Percentiles rank a stretch among this genome's conserved stretches.
Conservation (phyloP, 2,888 invertebrate genomes). For the Sussaba pulchella region DNA sequence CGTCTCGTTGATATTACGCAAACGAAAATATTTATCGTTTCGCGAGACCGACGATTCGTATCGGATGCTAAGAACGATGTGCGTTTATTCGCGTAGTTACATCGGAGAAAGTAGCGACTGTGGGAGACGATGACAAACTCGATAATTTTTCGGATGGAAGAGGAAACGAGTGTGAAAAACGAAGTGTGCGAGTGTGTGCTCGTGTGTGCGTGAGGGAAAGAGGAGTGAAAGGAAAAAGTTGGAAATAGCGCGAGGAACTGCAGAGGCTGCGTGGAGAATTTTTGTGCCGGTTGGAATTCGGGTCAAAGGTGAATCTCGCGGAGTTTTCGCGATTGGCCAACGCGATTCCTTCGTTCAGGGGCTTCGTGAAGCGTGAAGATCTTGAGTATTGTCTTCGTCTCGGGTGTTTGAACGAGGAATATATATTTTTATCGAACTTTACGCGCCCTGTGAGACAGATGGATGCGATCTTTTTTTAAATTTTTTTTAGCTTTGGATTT, state of each 20-base stretch:
- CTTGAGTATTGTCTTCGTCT: conserved; percentile 56
- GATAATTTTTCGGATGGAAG: too few relatives aligned
- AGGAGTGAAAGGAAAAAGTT: conserved; percentile 24
- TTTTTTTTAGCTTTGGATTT: too few relatives aligned
- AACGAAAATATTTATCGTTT: conserved; percentile 45
- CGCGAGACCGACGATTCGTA: background rate
- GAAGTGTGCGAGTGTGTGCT: too few relatives aligned
- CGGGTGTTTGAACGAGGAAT: conserved; percentile 48
- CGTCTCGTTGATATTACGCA: conserved; percentile 20
- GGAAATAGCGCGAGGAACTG: background rate
- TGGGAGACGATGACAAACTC: too few relatives aligned
- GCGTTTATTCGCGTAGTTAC: too few relatives aligned
- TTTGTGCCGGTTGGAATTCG: conserved; percentile 6
- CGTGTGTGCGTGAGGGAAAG: too few relatives aligned
- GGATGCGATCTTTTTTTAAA: conserved; percentile 3
- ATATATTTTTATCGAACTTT: conserved; percentile 28
- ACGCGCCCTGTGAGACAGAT: background rate
- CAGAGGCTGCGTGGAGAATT: background rate
- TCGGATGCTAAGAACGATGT: background rate
- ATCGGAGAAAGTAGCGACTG: conserved; percentile 3
- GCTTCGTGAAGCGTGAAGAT: conserved; percentile 54
- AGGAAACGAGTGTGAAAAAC: too few relatives aligned
- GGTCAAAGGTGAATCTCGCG: conserved; percentile 52
- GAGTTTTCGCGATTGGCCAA: conserved; percentile 47
- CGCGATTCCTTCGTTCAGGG: background rate